Percentiles rank a stretch among this genome's conserved stretches.
phyloP scores from a whole-genome alignment of 2,888 invertebrate genomes.

The Metellina segmentata region DNA sequence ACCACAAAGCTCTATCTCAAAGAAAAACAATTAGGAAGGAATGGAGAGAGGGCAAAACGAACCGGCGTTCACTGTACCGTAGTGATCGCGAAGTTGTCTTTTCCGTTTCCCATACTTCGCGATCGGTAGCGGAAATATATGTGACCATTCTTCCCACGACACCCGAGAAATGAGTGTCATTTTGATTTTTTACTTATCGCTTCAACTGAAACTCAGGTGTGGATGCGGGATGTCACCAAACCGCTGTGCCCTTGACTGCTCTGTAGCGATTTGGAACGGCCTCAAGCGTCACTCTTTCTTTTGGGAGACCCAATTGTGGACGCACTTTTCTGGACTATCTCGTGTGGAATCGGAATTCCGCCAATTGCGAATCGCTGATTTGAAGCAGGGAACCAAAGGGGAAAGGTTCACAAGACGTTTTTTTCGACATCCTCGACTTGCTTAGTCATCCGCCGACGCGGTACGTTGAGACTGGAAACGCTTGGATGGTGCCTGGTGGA shows the following conservation, averaged over 20 bases:
- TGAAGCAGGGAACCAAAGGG: conserved; percentile 47
- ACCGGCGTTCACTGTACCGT: conserved; percentile 52
- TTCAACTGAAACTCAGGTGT: conserved; percentile 12
- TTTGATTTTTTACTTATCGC: conserved; percentile 27
- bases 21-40: too few species aligned
- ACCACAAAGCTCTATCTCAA: too few species aligned
- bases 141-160: conserved; percentile 38
- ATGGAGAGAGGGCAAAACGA: too few species aligned
- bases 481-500: conserved; percentile 57
- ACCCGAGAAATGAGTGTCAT: background rate
- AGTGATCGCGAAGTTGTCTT: conserved; percentile 27
- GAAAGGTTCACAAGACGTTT: conserved; percentile 28
- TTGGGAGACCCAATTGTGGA: conserved; percentile 41
- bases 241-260: conserved; percentile 50
- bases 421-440: conserved; percentile 39
- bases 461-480: conserved; percentile 37
- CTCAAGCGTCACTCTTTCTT: conserved; percentile 1
- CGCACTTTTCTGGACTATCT: conserved; percentile 38
- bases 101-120: conserved; percentile 66
- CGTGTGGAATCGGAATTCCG: conserved; percentile 43
- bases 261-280: conserved; percentile 52
- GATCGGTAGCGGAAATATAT: conserved; percentile 54
- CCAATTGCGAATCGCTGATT: conserved; percentile 45
- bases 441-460: conserved; percentile 50
- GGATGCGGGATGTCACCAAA: conserved; percentile 57